Percentiles rank a stretch among this genome's conserved stretches.
Conservation (phyloP, 2,113 vertebrate genomes). For the Nerophis lumbriciformis region DNA sequence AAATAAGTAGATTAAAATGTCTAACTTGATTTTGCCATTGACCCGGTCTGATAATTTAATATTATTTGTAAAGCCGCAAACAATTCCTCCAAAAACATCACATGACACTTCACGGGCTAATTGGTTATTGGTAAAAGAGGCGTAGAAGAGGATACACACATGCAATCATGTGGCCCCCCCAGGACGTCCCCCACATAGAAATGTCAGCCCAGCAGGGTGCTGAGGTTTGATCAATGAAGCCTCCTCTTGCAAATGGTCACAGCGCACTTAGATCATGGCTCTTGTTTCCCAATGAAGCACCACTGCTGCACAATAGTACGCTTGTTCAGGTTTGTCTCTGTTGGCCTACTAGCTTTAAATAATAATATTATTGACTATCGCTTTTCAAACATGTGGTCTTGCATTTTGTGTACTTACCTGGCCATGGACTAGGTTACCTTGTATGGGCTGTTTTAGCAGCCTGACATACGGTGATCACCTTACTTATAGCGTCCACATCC, state of each 20-base stretch:
- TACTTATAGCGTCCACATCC: too few relatives aligned
- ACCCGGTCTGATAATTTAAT: slow-evolving; percentile 7
- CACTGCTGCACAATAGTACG: slow-evolving; percentile 10
- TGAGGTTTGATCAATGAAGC: slow-evolving; percentile 67
- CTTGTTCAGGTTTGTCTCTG: slow-evolving; percentile 1
- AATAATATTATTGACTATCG: neutral
- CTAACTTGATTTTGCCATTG: slow-evolving; percentile 22
- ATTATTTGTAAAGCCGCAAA: neutral
- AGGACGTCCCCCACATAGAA: slow-evolving; percentile 55
- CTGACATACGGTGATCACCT: too few relatives aligned
- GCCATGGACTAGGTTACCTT: neutral
- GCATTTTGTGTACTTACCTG: neutral
- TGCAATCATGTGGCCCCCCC: slow-evolving; percentile 38
- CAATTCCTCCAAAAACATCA: neutral
- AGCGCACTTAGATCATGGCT: slow-evolving; percentile 60
- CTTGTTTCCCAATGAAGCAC: slow-evolving; percentile 63
- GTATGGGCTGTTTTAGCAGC: neutral
- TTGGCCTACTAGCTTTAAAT: too few relatives aligned
- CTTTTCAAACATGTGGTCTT: neutral
- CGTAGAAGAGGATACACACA: too few relatives aligned
- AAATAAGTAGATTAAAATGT: slow-evolving; percentile 18
- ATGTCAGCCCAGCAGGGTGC: slow-evolving; percentile 64
- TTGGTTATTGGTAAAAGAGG: neutral
- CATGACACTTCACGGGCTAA: neutral
- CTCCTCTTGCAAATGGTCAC: slow-evolving; percentile 37